Percentiles rank a stretch among this genome's conserved stretches.
phyloP scores from a whole-genome alignment of 2,888 invertebrate genomes.

The Arrhopalites spinosus region DNA sequence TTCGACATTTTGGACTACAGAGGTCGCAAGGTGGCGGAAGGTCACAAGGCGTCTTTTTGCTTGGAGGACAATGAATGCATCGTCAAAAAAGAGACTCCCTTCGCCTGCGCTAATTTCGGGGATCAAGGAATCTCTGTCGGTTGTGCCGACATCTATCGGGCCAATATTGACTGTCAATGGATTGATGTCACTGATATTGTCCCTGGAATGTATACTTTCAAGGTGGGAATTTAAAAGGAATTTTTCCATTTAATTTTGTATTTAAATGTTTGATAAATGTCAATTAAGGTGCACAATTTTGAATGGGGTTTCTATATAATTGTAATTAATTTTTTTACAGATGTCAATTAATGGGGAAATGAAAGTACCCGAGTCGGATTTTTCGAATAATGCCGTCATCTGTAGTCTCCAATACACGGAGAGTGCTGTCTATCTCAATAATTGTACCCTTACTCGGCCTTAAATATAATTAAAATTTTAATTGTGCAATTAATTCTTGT shows the following conservation, averaged over 20 bases:
- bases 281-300: too few relatives aligned
- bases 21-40: constrained; percentile 84
- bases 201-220: constrained; percentile 82
- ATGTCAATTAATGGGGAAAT: constrained; percentile 90
- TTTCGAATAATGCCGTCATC: constrained; percentile 87
- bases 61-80: constrained; percentile 91
- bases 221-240: constrained; percentile 60
- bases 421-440: constrained; percentile 71
- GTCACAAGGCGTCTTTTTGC: constrained; percentile 96
- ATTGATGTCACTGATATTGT: constrained; percentile 89
- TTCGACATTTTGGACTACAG: constrained; percentile 81
- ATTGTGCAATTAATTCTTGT: too few relatives aligned
- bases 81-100: constrained; percentile 71
- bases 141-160: constrained; percentile 87
- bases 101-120: constrained; percentile 80
- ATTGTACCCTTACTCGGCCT: constrained; percentile 75
- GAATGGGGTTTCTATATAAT: too few relatives aligned
- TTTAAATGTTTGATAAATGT: too few relatives aligned
- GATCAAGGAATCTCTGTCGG: constrained; percentile 78
- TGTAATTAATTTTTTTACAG: constrained; percentile 57
- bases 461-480: too few relatives aligned
- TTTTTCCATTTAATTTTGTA: background rate
- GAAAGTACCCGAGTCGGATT: constrained; percentile 86
- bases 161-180: constrained; percentile 97
- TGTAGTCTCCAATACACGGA: constrained; percentile 79